These are phyloP conservation scores for Maconellicoccus hirsutus DNA, from an alignment of 1,140 invertebrate species.

Conservation along the genomic window DNA sequence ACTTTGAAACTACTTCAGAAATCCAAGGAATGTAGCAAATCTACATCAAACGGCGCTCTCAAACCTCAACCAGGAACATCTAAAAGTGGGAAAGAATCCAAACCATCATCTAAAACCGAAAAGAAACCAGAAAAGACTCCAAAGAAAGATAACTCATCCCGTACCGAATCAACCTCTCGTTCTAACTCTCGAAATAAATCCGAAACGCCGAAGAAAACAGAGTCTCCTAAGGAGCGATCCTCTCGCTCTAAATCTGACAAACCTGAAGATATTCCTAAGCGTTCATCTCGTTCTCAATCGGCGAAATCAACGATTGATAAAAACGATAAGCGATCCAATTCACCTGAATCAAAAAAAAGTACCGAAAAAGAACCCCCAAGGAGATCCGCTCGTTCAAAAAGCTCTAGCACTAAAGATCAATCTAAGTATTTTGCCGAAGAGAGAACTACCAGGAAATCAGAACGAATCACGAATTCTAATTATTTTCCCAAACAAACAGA, in stretches of 20 bases:
- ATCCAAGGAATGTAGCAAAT: conserved; percentile 18
- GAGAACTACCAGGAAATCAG: not conserved
- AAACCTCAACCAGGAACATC: not conserved
- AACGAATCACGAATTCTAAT: not conserved
- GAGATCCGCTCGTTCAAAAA: not conserved
- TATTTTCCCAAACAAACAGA: not conserved
- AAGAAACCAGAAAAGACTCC: conserved; percentile 9
- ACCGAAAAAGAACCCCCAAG: not conserved
- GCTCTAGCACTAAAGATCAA: not conserved
- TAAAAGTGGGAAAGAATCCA: not conserved
- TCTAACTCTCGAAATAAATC: no score
- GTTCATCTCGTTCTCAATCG: not conserved
- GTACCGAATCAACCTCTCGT: not conserved
- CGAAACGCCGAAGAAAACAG: no score
- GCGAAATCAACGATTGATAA: not conserved
- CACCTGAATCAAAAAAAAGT: not conserved
- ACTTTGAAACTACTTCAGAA: conserved; percentile 3
- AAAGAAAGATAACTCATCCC: not conserved
- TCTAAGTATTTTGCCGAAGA: not conserved
- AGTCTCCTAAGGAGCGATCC: no score
- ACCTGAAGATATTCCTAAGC: not conserved
- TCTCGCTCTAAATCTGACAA: no score
- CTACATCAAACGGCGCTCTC: not conserved
- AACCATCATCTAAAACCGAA: not conserved
- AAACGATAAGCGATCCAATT: not conserved